Evolutionary conservation across 2,797 vertebrate genomes (phyloP), one percentile per base, ranked within the genome.

Genomic region (Paramormyrops hopkinsi): DNA sequence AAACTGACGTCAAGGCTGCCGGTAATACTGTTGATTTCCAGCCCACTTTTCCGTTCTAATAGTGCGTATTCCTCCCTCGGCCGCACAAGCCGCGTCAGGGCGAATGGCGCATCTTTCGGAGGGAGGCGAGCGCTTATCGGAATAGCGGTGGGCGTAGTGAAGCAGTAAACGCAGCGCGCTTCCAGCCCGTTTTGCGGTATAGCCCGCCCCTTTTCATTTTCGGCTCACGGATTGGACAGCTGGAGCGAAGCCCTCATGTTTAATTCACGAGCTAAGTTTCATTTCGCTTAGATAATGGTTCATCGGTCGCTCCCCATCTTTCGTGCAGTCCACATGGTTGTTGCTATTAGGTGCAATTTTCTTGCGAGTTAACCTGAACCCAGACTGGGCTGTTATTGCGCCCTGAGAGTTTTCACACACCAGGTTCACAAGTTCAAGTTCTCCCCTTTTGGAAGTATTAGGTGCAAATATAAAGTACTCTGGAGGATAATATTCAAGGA

Each of bases 1-100:
- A 33, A 88, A 92, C 93, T 96, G 95, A 97, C 96, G 96, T 95
- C 92, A 50, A 1, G 91, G 56, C 93, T 97, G 96, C 96, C 96
- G 95, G 96, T 96, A 97, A 97, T 93, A 96, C 96, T 96, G 95
- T 96, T 96, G 96, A 97, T 94, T 97, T 96, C 95, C 95, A 96
- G 95, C 41, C 92, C 89, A 48, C 95, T 95, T 96, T 91, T 96
- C 92, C 96, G 90, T 96, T 96, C 92, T 7, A 9, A 83, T 1
- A 2, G 89, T 1, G 0, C 0, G 2, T 0, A 0, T 1, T 17
- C 88, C 94, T 89, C 96, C 96, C 93, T 37, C 93, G 86, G 92
- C 0, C 1, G 25, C 8, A 4, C 0, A 1, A 9, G 0, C 0
- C 1, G 14, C 1, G 0, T 0, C 0, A 50, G 0, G 0, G 0